Evolutionary conservation across 2,888 invertebrate genomes (phyloP), one percentile per base, ranked within the genome.

Genomic region (Protophormia terraenovae): DNA sequence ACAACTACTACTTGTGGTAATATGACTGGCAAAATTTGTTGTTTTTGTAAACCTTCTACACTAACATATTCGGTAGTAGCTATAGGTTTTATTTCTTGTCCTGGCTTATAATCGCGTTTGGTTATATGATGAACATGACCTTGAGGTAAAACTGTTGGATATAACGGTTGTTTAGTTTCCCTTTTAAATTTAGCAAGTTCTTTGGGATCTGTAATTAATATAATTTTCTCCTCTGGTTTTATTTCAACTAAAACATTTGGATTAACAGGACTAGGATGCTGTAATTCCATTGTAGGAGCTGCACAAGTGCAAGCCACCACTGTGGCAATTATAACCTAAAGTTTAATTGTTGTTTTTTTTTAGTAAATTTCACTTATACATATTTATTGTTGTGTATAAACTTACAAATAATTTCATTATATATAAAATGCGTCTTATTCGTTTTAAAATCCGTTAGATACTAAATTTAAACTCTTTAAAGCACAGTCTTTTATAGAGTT

Each of bases 171-270:
- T 32, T 35, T 66, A 22, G 60, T 76, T 80, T 88, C 88, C n/a
- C 86, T 87, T 58, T 87, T 86, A 58, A 83, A 66, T 55, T 87
- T 87, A 10, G 64, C 67, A n/a, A 87, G 38, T 50, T 88, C 87
- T n/a, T 84, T 76, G n/a, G 87, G 82, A 71, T 89, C 88, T 5
- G 86, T 84, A 5, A 89, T 88, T 8, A 87, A 55, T 7, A 83
- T 83, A 10, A 89, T 86, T 75, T 87, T 89, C n/a, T 89, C 90
- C 14, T 76, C 82, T 0, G 91, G 91, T 76, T 90, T 91, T 5
- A 90, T 88, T 58, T 90, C 91, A 47, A 89, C 89, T 3, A 88
- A 77, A 4, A 91, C 88, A 84, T 88, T 89, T 0, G 91, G 91
- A 87, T 89, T 90, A 8, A 91, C 90, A 10, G 91, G 91, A 55